Evolutionary conservation across 2,797 vertebrate genomes (phyloP).

Genomic region (Pitangus sulphuratus): DNA sequence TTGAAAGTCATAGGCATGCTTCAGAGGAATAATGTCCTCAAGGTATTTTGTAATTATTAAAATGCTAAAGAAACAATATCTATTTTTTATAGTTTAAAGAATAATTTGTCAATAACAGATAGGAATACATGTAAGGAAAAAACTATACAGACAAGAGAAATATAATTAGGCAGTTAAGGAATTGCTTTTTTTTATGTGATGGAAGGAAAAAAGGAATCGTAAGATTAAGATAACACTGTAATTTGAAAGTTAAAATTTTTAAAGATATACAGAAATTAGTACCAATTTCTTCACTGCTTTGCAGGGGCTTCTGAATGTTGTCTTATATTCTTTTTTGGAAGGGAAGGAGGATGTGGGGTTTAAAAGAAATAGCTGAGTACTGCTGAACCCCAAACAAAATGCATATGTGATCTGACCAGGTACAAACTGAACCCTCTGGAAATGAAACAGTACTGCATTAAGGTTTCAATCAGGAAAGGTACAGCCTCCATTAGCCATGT

Average conservation of each 20-base stretch:
- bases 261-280: background rate
- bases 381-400: background rate
- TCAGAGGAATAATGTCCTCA: background rate
- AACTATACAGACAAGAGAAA: background rate
- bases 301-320: background rate
- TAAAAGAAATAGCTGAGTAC: background rate
- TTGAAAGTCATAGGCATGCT: conserved; percentile 10
- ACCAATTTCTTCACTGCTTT: background rate
- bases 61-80: background rate
- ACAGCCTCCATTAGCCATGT: background rate
- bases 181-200: background rate
- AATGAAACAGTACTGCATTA: background rate
- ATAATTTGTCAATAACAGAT: background rate
- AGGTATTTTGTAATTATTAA: conserved; percentile 25
- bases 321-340: background rate
- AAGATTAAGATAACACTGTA: background rate
- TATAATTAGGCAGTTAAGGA: background rate
- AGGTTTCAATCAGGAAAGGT: accelerated
- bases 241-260: background rate
- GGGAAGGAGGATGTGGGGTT: background rate
- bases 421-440: background rate
- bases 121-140: background rate
- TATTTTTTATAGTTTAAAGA: background rate
- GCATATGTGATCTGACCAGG: accelerated
- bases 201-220: background rate